These are phyloP conservation scores for Papilio polyxenes DNA, from an alignment of 1,140 invertebrate genomes.

Conservation along the genomic window DNA sequence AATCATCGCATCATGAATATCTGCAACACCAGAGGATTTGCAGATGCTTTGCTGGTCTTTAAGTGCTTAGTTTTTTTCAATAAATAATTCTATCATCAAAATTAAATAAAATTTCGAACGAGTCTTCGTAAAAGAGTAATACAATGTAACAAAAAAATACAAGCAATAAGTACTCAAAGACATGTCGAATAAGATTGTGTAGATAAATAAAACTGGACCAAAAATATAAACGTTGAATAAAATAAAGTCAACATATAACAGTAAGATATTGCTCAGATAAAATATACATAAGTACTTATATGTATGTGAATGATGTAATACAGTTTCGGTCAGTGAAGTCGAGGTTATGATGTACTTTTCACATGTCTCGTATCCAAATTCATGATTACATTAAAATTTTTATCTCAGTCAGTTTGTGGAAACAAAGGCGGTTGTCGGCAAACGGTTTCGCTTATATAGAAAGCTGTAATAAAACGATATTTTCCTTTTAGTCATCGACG, in stretches of 20 bases:
- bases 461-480: conserved; percentile 37
- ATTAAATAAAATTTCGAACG: no score
- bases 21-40: no score
- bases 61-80: no score
- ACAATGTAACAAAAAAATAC: background rate
- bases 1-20: no score
- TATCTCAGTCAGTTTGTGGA: conserved; percentile 23
- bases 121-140: no score
- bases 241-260: background rate
- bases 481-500: conserved; percentile 39
- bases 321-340: background rate
- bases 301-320: background rate
- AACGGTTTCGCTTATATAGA: conserved; percentile 40
- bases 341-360: background rate
- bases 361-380: conserved; percentile 24
- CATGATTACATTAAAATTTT: conserved; percentile 37
- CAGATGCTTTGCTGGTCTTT: no score
- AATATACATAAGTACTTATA: background rate
- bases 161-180: background rate
- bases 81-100: no score
- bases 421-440: conserved; percentile 28
- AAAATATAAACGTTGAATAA: background rate
- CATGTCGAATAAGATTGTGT: background rate
- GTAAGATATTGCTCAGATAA: background rate
- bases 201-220: background rate